Base-by-base conservation (phyloP, 2,888 invertebrate genomes). In the Lepidocyrtinus sp. region DNA sequence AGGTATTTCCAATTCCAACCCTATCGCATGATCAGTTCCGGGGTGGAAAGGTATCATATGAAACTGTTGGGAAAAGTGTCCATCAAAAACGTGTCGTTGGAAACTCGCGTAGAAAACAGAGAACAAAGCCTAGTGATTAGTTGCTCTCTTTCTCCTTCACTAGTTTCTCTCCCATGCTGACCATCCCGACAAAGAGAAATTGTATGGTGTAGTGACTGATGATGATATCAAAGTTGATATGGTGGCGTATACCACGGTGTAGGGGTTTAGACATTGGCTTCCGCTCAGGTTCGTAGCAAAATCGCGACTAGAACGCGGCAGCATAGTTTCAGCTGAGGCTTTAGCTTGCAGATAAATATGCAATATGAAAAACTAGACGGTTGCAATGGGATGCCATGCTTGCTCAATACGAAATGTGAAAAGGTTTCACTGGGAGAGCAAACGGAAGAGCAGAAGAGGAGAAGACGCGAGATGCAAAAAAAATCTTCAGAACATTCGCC, bases 261-360 rank as follows among this genome's bases (percentile, higher is more conserved):
- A 50, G 26, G 59, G 46, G 74, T 46, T 59, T 50, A 19, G 9
- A n/a, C 59, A 59, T 59, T 59, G 59, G 59, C 59, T 59, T 78
- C 71, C 68, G 72, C 62, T 36, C 73, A 64, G 78, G 68, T 74
- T 79, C 68, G 79, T 79, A 79, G 79, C 73, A 26, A 69, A 74
- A 74, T 79, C 79, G 73, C 79, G 79, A 79, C 79, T 79, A 79
- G 73, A 59, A 61, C 71, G 65, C 64, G 64, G 2, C 22, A 59
- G n/a, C 59, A 59, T 22, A 59, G 21, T 59, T 59, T 21, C 59
- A 59, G 59, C 59, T 59, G 59, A 59, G n/a, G n/a, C n/a, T n/a
- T n/a, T n/a, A n/a, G 59, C 21, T 59, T 21, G 59, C 59, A 59
- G 59, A 59, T 59, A 59, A 59, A 59, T 59, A 59, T 59, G 59